A percentile compares a stretch with the other conserved stretches of the same genome.
Evolutionary conservation across 2,888 invertebrate species (phyloP).

Genomic region (Mesorhabditis sp.): DNA sequence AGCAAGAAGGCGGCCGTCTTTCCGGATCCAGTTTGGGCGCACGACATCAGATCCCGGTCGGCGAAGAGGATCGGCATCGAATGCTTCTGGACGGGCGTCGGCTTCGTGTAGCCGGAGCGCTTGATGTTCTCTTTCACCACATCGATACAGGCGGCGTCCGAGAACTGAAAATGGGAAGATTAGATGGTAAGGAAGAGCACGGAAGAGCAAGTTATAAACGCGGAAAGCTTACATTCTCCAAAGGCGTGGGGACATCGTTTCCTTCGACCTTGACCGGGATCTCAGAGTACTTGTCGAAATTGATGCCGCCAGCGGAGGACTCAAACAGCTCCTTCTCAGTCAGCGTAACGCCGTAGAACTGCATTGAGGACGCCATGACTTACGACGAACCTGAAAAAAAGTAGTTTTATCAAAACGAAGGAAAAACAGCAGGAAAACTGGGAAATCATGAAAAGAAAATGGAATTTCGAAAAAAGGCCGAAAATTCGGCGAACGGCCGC

Average conservation of each 20-base stretch:
- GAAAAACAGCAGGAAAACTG: no score
- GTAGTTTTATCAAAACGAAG: no score
- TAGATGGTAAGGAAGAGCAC: constrained; percentile 3
- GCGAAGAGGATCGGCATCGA: constrained; percentile 91
- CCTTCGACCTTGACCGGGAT: constrained; percentile 99
- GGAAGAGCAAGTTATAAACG: background rate
- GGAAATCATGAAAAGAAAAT: no score
- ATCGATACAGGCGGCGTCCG: constrained; percentile 51
- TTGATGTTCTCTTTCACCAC: constrained; percentile 60
- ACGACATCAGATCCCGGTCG: constrained; percentile 77
- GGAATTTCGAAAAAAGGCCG: no score
- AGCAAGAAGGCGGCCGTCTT: constrained; percentile 97
- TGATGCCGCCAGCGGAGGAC: constrained; percentile 75
- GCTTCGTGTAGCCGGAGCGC: constrained; percentile 60
- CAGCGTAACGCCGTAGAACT: constrained; percentile 57
- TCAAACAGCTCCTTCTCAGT: background rate
- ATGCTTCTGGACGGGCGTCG: constrained; percentile 78
- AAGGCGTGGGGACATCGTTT: constrained; percentile 82
- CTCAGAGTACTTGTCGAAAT: constrained; percentile 99
- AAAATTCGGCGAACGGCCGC: no score
- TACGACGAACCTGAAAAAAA: no score
- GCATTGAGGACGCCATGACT: constrained; percentile 33
- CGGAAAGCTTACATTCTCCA: constrained; percentile 72
- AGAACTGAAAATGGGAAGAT: constrained; percentile 34
- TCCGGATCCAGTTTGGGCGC: constrained; percentile 77